phyloP scores from a whole-genome alignment of 2,797 vertebrate species.

The Chelmon rostratus region DNA sequence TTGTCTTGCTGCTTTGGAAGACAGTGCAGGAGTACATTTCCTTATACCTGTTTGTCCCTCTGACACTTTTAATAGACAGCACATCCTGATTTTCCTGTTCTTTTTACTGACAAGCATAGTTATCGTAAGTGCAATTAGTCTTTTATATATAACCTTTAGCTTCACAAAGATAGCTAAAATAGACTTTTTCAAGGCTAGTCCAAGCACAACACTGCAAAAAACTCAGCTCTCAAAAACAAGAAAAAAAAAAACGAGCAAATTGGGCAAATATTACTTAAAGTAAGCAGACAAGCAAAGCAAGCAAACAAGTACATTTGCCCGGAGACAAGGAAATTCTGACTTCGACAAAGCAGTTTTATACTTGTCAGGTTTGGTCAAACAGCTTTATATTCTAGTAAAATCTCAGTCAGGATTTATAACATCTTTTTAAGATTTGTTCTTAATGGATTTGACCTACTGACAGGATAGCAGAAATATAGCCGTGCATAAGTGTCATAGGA shows the following conservation, averaged over 20 bases:
- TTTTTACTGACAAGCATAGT: background rate
- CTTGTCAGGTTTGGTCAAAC: too few species aligned
- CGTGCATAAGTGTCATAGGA: background rate
- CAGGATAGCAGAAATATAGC: background rate
- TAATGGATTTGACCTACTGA: background rate
- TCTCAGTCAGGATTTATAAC: too few species aligned
- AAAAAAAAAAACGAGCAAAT: too few species aligned
- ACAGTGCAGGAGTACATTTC: conserved; percentile 40
- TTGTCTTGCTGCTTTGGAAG: conserved; percentile 25
- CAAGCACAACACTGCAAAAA: background rate
- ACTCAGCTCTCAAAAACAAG: too few species aligned
- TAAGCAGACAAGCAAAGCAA: too few species aligned
- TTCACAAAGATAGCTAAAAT: background rate
- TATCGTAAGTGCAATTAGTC: background rate
- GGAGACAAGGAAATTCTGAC: too few species aligned
- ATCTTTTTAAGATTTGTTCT: too few species aligned
- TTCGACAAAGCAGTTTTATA: too few species aligned
- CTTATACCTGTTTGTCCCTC: conserved; percentile 32
- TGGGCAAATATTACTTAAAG: too few species aligned
- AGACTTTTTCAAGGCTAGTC: background rate
- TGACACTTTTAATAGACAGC: background rate
- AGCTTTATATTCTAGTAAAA: too few species aligned
- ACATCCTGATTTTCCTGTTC: conserved; percentile 19
- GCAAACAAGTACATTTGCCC: too few species aligned
- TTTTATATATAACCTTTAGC: background rate